Percentiles rank a stretch among this genome's conserved stretches.
Evolutionary conservation across 2,888 invertebrate genomes (phyloP).

Genomic region (Drosophila falleni): DNA sequence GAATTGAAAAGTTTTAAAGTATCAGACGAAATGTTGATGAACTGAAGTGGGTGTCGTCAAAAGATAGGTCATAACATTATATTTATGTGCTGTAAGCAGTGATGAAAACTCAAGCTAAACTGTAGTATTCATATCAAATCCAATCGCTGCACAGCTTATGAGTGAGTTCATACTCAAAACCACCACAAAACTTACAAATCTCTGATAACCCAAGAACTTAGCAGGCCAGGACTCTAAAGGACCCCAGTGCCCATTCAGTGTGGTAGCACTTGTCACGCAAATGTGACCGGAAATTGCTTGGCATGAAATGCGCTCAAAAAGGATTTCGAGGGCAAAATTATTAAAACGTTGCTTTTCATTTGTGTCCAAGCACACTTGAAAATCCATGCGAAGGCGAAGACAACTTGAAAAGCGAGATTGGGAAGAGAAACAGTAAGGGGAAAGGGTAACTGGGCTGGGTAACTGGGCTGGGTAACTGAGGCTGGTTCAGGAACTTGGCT

Average conservation of each 20-base stretch:
- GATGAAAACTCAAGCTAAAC: neutral
- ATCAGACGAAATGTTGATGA: slow-evolving; percentile 8
- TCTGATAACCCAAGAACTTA: slow-evolving; percentile 9
- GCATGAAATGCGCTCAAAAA: slow-evolving; percentile 58
- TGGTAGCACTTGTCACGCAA: slow-evolving; percentile 71
- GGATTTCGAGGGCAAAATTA: slow-evolving; percentile 71
- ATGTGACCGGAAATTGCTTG: slow-evolving; percentile 77
- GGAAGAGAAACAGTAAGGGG: no score
- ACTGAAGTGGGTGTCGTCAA: slow-evolving; percentile 1
- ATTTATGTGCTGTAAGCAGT: neutral
- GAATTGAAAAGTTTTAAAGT: slow-evolving; percentile 22
- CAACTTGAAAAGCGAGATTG: slow-evolving; percentile 37
- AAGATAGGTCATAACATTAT: neutral
- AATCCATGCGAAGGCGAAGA: slow-evolving; percentile 50
- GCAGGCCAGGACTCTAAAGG: slow-evolving; percentile 2
- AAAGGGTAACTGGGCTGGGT: neutral
- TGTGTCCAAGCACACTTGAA: slow-evolving; percentile 51
- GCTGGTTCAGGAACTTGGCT: slow-evolving; percentile 60
- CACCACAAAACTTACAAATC: slow-evolving; percentile 53
- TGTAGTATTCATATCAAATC: slow-evolving; percentile 8
- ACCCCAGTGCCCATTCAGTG: slow-evolving; percentile 11
- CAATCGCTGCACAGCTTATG: slow-evolving; percentile 2
- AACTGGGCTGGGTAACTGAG: neutral
- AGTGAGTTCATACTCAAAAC: slow-evolving; percentile 29
- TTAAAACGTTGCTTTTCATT: slow-evolving; percentile 77